A percentile compares a stretch with the other conserved stretches of the same genome.
Conservation (phyloP, 2,797 vertebrate genomes). For the Leptatherina wallacei region DNA sequence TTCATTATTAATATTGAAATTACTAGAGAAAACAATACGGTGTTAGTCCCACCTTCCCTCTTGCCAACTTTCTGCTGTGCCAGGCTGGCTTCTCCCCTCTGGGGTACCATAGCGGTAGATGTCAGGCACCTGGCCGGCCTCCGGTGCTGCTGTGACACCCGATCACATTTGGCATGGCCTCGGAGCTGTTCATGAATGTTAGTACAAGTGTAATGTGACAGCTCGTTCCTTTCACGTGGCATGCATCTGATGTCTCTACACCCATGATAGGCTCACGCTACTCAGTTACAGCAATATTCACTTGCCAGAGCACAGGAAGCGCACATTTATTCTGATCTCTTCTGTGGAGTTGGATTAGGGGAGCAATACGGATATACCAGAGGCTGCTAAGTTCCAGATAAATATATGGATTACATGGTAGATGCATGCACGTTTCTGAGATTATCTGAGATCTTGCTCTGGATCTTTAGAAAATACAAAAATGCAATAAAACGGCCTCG, state of each 20-base stretch:
- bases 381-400: not conserved
- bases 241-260: conserved; percentile 63
- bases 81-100: conserved; percentile 39
- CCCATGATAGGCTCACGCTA: conserved; percentile 59
- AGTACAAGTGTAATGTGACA: conserved; percentile 85
- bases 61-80: conserved; percentile 19
- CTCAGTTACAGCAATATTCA: conserved; percentile 65
- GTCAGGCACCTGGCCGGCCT: conserved; percentile 60
- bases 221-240: conserved; percentile 78
- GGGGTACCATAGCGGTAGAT: conserved; percentile 47
- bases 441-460: not conserved
- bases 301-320: conserved; percentile 50
- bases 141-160: conserved; percentile 69
- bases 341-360: conserved; percentile 50
- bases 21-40: not conserved
- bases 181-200: conserved; percentile 78
- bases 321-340: conserved; percentile 50
- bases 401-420: conserved; percentile 1
- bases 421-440: not conserved
- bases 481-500: not conserved
- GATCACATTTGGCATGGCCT: conserved; percentile 76
- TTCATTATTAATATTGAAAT: not conserved
- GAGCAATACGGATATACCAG: conserved; percentile 13
- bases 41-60: not conserved
- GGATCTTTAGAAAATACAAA: conserved; percentile 7